A percentile compares a stretch with the other conserved stretches of the same genome.
Conservation (phyloP, 2,888 invertebrate species). For the Callimorpha dominula region DNA sequence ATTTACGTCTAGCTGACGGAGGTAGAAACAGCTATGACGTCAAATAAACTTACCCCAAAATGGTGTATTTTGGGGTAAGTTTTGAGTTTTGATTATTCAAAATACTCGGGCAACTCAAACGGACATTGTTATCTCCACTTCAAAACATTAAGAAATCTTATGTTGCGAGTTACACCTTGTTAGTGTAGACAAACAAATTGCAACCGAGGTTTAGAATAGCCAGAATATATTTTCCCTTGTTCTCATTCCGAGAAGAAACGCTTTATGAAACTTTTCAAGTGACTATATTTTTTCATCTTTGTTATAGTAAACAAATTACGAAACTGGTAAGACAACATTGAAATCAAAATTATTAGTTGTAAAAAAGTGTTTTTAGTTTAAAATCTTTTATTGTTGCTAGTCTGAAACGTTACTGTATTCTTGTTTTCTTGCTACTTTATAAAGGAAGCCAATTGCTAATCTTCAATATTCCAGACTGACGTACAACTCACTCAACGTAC, state of each 20-base stretch:
- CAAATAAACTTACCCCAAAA: not conserved
- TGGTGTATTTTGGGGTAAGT: no score
- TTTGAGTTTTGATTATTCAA: not conserved
- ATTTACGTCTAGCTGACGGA: not conserved
- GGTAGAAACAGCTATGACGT: not conserved
- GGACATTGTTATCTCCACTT: slow-evolving; percentile 5
- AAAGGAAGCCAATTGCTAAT: not conserved
- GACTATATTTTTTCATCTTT: slow-evolving; percentile 2
- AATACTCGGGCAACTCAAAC: not conserved
- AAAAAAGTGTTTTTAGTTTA: not conserved
- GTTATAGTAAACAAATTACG: slow-evolving; percentile 2
- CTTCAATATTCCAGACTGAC: not conserved
- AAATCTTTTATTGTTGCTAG: not conserved
- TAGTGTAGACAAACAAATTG: not conserved
- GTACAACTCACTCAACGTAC: no score
- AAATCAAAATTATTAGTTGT: slow-evolving; percentile 1
- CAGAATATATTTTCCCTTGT: not conserved
- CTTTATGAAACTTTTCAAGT: slow-evolving; percentile 6
- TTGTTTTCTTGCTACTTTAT: not conserved
- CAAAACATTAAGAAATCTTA: slow-evolving; percentile 6
- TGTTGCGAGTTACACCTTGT: slow-evolving; percentile 5
- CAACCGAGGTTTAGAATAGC: slow-evolving; percentile 6
- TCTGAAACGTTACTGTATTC: not conserved
- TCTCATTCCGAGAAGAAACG: not conserved
- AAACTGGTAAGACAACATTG: slow-evolving; percentile 5